Conservation (phyloP, 2,113 vertebrate species). For the Alligator mississippiensis region DNA sequence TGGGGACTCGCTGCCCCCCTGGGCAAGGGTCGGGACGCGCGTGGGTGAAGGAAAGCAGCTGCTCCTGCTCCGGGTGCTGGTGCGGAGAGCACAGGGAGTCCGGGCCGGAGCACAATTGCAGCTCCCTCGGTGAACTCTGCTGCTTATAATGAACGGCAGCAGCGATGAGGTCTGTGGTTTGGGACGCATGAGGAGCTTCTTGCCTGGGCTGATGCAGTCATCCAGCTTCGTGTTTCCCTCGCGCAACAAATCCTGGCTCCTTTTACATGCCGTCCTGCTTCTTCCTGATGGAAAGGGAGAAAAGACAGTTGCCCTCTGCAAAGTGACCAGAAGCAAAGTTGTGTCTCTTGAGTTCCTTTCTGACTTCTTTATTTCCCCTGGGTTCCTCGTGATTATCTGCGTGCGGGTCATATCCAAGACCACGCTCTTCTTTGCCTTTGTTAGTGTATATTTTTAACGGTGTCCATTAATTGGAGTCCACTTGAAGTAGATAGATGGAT, state of each 20-base stretch:
- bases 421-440: neutral
- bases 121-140: too few relatives aligned
- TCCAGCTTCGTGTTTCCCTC: neutral
- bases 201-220: neutral
- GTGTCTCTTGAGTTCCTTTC: neutral
- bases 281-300: rapidly evolving
- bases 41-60: neutral
- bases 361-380: neutral
- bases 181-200: neutral
- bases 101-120: too few relatives aligned
- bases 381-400: neutral
- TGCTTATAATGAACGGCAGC: neutral
- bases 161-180: rapidly evolving
- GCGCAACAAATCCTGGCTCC: neutral
- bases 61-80: neutral
- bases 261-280: rapidly evolving
- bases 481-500: constrained; percentile 1
- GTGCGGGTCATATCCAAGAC: constrained; percentile 38
- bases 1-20: neutral
- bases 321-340: neutral
- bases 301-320: neutral
- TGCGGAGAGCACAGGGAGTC: neutral
- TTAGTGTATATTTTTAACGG: constrained; percentile 45
- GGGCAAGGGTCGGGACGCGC: too few relatives aligned
- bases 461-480: constrained; percentile 34